A percentile compares a stretch with the other conserved stretches of the same genome.
These are phyloP conservation scores for Cataglyphis hispanica DNA, from an alignment of 1,140 invertebrate genomes.

Conservation along the genomic window DNA sequence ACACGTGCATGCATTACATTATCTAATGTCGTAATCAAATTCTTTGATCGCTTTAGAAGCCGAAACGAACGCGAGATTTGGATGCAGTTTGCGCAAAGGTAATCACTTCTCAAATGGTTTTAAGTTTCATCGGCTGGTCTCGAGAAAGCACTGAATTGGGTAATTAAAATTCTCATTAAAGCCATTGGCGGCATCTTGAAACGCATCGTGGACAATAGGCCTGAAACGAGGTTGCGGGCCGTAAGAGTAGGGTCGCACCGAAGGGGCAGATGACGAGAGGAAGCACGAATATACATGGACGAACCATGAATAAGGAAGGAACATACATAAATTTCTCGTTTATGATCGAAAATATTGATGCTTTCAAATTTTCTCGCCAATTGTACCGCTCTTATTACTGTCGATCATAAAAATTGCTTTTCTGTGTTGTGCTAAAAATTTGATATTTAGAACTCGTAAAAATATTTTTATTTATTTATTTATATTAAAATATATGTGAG, in stretches of 20 bases:
- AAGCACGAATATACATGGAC: conserved; percentile 53
- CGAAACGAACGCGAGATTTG: conserved; percentile 45
- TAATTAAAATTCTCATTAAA: conserved; percentile 83
- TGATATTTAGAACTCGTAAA: not conserved
- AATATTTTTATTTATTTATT: not conserved
- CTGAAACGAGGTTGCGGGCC: conserved; percentile 64
- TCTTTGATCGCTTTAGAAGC: not conserved
- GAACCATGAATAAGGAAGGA: conserved; percentile 75
- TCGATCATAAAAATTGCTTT: conserved; percentile 55
- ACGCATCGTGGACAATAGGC: conserved; percentile 76
- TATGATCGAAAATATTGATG: conserved; percentile 74
- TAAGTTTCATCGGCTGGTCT: conserved; percentile 11
- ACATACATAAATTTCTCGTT: conserved; percentile 72
- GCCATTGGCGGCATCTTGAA: conserved; percentile 74
- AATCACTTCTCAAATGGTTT: conserved; percentile 32
- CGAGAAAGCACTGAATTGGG: conserved; percentile 70
- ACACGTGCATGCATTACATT: not conserved
- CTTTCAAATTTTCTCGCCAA: conserved; percentile 29
- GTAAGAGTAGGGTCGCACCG: conserved; percentile 44
- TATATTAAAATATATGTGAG: not conserved
- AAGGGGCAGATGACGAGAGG: conserved; percentile 39
- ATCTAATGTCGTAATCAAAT: conserved; percentile 13
- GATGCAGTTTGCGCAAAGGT: conserved; percentile 56
- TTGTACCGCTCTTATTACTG: conserved; percentile 60
- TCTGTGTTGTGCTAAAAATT: not conserved